phyloP scores from a whole-genome alignment of 92 coral and sea anemone species.

The Virgularia gustaviana region DNA sequence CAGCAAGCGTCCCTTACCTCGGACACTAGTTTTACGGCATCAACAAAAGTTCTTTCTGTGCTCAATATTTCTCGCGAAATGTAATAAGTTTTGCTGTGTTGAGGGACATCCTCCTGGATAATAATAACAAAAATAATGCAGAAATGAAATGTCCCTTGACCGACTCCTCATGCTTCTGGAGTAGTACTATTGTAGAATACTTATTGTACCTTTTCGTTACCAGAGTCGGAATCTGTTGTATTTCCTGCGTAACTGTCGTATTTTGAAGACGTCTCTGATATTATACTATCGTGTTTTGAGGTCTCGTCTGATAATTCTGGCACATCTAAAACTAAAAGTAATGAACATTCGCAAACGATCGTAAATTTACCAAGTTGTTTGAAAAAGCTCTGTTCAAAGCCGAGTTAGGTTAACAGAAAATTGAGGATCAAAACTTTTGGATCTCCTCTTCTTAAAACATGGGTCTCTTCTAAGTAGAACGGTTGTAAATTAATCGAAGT shows the following conservation, averaged over 20 bases:
- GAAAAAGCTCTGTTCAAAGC: no score
- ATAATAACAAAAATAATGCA: not conserved
- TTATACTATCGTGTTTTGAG: constrained; percentile 5
- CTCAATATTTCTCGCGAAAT: constrained; percentile 89
- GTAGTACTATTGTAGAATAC: no score
- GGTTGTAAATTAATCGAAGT: no score
- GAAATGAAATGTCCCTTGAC: not conserved
- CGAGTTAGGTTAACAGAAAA: no score
- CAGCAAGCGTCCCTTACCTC: constrained; percentile 58
- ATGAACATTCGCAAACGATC: no score
- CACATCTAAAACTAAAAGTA: no score
- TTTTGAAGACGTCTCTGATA: not conserved
- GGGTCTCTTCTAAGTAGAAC: no score
- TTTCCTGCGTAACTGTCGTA: not conserved
- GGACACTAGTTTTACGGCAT: constrained; percentile 70
- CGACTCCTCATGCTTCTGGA: not conserved
- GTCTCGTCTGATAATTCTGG: no score
- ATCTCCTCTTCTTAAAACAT: no score
- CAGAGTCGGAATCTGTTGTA: constrained; percentile 23
- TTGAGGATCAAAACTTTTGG: no score
- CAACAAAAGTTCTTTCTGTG: constrained; percentile 87
- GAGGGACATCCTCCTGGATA: constrained; percentile 62
- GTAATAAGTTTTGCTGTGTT: constrained; percentile 77
- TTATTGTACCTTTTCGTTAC: constrained; percentile 31
- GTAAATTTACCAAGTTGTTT: no score